phyloP scores from a whole-genome alignment of 2,113 vertebrate species.

The Pseudolaguvia tuberculata region DNA sequence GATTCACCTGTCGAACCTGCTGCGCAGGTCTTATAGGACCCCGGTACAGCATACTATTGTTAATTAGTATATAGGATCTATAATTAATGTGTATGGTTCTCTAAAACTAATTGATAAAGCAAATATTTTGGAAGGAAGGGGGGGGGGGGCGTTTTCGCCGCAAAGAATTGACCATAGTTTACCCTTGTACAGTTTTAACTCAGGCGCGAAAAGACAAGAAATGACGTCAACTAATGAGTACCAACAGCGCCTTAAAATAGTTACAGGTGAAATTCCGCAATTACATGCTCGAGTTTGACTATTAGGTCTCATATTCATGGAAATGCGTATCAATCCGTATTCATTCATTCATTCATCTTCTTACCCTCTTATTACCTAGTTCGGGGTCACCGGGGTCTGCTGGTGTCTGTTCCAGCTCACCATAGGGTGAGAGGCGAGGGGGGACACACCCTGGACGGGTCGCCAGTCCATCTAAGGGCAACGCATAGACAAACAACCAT shows the following conservation, averaged over 20 bases:
- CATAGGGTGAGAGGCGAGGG: no score
- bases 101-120: background rate
- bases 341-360: no score
- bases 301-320: no score
- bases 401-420: no score
- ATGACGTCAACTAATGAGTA: constrained; percentile 35
- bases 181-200: constrained; percentile 1
- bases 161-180: background rate
- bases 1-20: constrained; percentile 53
- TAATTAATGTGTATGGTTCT: background rate
- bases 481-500: no score
- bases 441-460: no score
- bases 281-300: no score
- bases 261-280: background rate
- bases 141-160: background rate
- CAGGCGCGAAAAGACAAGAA: constrained; percentile 30
- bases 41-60: background rate
- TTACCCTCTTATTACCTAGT: no score
- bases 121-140: background rate
- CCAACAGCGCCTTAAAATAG: constrained; percentile 20
- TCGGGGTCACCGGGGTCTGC: no score
- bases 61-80: no score
- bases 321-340: no score
- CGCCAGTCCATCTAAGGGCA: no score
- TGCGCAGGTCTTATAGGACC: constrained; percentile 34